phyloP scores from a whole-genome alignment of 2,113 vertebrate species.

The Pyrgilauda ruficollis region DNA sequence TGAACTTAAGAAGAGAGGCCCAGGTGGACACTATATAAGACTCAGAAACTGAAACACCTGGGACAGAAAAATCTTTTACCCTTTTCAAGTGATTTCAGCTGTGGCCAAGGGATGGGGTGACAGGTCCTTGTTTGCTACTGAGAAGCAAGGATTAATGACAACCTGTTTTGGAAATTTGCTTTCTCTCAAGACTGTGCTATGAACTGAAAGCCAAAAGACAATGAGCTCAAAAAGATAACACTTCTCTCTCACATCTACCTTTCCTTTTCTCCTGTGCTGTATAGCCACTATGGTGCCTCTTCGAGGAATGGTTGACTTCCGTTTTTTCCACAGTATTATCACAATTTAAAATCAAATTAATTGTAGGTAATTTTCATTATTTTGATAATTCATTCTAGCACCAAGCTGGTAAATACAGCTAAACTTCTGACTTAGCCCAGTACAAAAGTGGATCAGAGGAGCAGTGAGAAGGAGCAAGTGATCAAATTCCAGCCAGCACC shows the following conservation, averaged over 20 bases:
- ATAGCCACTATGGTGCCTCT: not conserved
- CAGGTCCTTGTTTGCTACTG: not conserved
- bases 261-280: not conserved
- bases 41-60: not conserved
- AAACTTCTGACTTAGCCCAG: not conserved
- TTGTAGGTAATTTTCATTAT: not conserved
- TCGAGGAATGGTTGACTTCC: not conserved
- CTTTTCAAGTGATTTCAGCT: not conserved
- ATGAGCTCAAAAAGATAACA: not conserved
- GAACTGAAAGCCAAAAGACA: not conserved
- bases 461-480: not conserved
- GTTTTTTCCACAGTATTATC: not conserved
- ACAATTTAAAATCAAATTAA: not conserved
- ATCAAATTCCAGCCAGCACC: not conserved
- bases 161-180: not conserved
- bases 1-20: not conserved
- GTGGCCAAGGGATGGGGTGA: not conserved
- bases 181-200: not conserved
- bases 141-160: not conserved
- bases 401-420: not conserved
- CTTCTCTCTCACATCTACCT: not conserved
- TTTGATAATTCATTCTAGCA: not conserved
- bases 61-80: not conserved
- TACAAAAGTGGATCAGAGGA: not conserved
- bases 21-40: not conserved